A percentile compares a stretch with the other conserved stretches of the same genome.
These are phyloP conservation scores for Halocynthia roretzi DNA, from an alignment of 23 tunicate species.

Conservation along the genomic window DNA sequence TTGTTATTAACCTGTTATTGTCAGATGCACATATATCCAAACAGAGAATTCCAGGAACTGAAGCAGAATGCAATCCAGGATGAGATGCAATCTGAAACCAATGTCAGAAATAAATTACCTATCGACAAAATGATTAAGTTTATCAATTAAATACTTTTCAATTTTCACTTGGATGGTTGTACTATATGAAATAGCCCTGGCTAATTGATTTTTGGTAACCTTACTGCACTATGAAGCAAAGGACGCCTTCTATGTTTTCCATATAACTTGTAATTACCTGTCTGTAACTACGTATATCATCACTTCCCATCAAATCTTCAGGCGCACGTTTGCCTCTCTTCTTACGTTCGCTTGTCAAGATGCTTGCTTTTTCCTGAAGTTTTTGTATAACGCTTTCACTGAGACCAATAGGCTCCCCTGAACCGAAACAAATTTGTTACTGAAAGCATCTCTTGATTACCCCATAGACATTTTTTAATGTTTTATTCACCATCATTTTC, in stretches of 20 bases:
- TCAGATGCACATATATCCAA: conserved; percentile 74
- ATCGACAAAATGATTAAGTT: too few species aligned
- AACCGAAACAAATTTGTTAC: not conserved
- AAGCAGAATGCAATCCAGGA: conserved; percentile 98
- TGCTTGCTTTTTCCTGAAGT: conserved; percentile 76
- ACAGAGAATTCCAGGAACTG: conserved; percentile 90
- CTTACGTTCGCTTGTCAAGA: conserved; percentile 85
- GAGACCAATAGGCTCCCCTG: conserved; percentile 85
- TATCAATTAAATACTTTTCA: too few species aligned
- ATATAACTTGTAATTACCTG: conserved; percentile 21
- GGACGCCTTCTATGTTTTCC: too few species aligned
- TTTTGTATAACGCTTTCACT: conserved; percentile 73
- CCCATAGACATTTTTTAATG: not conserved
- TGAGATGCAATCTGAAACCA: conserved; percentile 54
- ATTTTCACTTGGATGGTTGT: too few species aligned
- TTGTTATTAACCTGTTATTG: conserved; percentile 44
- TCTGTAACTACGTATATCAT: conserved; percentile 62
- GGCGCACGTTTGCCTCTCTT: conserved; percentile 94
- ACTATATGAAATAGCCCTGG: too few species aligned
- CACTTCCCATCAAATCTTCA: conserved; percentile 68
- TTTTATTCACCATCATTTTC: conserved; percentile 49
- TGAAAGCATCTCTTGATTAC: not conserved
- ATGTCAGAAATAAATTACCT: too few species aligned
- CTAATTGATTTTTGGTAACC: too few species aligned
- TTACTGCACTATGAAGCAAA: too few species aligned